phyloP scores from a whole-genome alignment of 2,888 invertebrate species.

The Bimastos eiseni region DNA sequence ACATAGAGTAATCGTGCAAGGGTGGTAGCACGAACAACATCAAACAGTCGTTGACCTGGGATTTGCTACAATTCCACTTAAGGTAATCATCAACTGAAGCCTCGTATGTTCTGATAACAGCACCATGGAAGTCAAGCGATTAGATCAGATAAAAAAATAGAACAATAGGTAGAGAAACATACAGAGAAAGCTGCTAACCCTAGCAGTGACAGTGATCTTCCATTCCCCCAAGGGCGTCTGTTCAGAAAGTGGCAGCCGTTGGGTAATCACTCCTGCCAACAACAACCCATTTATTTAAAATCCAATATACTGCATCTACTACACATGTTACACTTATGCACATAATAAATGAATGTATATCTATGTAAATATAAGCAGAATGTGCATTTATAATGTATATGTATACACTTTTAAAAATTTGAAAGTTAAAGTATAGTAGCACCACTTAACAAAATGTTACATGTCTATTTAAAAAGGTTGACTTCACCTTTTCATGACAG shows the following conservation, averaged over 20 bases:
- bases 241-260: conserved; percentile 3
- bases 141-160: neutral
- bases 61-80: no score
- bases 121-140: neutral
- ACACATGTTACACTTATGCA: neutral
- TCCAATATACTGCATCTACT: neutral
- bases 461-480: no score
- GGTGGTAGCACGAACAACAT: no score
- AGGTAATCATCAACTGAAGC: neutral
- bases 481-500: no score
- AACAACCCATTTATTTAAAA: neutral
- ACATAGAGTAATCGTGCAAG: no score
- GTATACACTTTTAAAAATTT: no score
- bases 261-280: conserved; percentile 16
- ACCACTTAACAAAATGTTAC: no score
- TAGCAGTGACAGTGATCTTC: neutral
- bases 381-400: neutral
- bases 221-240: neutral
- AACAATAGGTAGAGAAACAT: neutral
- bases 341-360: no score
- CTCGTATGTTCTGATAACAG: neutral
- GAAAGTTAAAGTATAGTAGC: no score
- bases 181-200: neutral
- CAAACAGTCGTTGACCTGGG: no score
- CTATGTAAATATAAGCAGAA: no score